phyloP scores from a whole-genome alignment of 2,888 invertebrate species.

The Agriotes lineatus region DNA sequence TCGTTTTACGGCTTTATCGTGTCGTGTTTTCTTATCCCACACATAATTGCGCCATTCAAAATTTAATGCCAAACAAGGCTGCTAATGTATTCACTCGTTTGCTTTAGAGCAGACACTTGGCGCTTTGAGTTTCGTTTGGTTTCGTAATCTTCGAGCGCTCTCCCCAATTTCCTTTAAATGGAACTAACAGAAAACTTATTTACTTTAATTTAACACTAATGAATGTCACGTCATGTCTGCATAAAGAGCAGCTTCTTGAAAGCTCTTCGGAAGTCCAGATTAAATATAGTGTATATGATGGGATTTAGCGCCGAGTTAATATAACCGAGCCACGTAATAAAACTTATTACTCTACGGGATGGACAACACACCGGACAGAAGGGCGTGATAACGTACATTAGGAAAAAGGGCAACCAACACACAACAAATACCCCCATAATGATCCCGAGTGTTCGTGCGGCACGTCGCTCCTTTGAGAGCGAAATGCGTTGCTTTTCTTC shows the following conservation, averaged over 20 bases:
- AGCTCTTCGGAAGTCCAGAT: constrained; percentile 91
- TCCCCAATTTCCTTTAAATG: no score
- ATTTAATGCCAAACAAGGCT: neutral
- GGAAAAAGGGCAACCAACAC: constrained; percentile 98
- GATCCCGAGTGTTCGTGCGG: constrained; percentile 94
- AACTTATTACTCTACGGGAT: constrained; percentile 84
- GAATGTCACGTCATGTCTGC: constrained; percentile 49
- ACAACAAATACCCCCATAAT: constrained; percentile 98
- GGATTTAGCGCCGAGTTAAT: constrained; percentile 93
- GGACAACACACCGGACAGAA: constrained; percentile 87
- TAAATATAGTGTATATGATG: constrained; percentile 95
- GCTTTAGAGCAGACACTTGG: neutral
- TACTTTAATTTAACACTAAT: neutral
- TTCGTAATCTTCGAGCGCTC: neutral
- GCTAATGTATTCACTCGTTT: neutral
- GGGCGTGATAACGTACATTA: constrained; percentile 93
- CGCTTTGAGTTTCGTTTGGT: no score
- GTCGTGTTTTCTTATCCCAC: neutral
- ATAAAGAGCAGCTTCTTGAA: constrained; percentile 86
- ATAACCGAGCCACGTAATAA: constrained; percentile 95
- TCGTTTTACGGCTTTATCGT: neutral
- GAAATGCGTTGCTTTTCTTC: constrained; percentile 93
- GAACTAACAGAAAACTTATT: neutral
- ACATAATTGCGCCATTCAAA: no score
- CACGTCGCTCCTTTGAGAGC: constrained; percentile 91